Conservation (phyloP, 2,888 invertebrate species). For the Slavum lentiscoides region DNA sequence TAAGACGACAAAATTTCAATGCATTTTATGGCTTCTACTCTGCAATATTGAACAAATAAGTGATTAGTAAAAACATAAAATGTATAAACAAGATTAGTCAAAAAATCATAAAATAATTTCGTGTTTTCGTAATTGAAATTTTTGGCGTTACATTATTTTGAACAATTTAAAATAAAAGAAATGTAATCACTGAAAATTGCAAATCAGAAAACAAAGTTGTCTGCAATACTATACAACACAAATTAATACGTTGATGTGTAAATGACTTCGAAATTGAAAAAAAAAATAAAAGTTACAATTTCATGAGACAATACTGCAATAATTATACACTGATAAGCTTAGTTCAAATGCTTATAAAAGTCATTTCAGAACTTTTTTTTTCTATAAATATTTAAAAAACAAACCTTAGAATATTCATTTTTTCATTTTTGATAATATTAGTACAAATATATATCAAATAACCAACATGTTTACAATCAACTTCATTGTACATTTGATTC, state of each 20-base stretch:
- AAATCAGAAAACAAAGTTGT: too few relatives aligned
- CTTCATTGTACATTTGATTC: conserved; percentile 64
- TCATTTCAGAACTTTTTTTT: neutral
- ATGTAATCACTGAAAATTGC: too few relatives aligned
- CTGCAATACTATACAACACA: too few relatives aligned
- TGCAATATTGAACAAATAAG: conserved; percentile 39
- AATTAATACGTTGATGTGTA: too few relatives aligned
- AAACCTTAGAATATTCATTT: conserved; percentile 68
- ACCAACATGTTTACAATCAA: conserved; percentile 67
- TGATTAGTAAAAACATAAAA: neutral
- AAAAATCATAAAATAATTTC: neutral
- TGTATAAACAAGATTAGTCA: neutral
- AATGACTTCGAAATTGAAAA: too few relatives aligned
- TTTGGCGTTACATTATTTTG: neutral
- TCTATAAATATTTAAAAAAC: neutral
- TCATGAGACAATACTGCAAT: too few relatives aligned
- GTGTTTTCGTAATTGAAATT: neutral
- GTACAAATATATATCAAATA: conserved; percentile 70
- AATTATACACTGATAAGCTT: too few relatives aligned
- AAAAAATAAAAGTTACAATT: too few relatives aligned
- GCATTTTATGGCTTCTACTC: conserved; percentile 64
- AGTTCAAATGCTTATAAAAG: too few relatives aligned
- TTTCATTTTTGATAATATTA: conserved; percentile 70
- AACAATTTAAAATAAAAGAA: too few relatives aligned
- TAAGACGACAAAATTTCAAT: conserved; percentile 65